These are phyloP conservation scores for Rousettus madagascariensis DNA, from an alignment of 2,797 vertebrate genomes.

Conservation along the genomic window DNA sequence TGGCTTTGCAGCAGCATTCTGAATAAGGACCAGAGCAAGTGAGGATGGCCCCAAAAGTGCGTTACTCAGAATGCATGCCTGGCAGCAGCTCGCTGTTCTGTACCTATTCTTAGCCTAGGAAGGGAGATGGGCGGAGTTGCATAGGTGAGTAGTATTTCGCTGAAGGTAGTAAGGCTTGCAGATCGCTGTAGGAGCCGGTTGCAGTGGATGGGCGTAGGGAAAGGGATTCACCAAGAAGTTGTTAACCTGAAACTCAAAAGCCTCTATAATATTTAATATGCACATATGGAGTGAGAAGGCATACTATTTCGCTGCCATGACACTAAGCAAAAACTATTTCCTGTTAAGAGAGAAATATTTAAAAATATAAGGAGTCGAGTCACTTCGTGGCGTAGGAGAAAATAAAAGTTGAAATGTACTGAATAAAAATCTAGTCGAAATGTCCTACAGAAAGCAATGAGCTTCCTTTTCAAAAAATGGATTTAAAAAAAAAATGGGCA, in stretches of 20 bases:
- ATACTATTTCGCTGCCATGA: neutral
- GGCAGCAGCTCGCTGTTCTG: constrained; percentile 32
- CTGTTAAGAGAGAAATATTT: neutral
- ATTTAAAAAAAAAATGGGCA: neutral
- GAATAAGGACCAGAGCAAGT: neutral
- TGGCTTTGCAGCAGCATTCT: constrained; percentile 16
- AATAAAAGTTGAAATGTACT: neutral
- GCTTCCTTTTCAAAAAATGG: constrained; percentile 13
- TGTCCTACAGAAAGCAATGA: neutral
- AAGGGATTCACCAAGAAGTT: constrained; percentile 26
- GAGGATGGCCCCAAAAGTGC: neutral
- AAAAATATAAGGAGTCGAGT: neutral
- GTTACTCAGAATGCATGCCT: constrained; percentile 24
- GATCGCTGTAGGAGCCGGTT: neutral
- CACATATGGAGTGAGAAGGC: neutral
- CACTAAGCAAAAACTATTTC: constrained; percentile 13
- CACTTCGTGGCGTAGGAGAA: neutral
- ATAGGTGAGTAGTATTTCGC: neutral
- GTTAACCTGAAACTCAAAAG: constrained; percentile 41
- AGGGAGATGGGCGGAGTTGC: neutral
- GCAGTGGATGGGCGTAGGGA: neutral
- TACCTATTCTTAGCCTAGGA: constrained; percentile 45
- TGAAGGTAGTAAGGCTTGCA: constrained; percentile 59
- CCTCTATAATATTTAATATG: neutral
- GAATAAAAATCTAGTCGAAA: neutral